These are phyloP conservation scores for Scartelaos histophorus DNA, from an alignment of 2,113 vertebrate species.

Conservation along the genomic window DNA sequence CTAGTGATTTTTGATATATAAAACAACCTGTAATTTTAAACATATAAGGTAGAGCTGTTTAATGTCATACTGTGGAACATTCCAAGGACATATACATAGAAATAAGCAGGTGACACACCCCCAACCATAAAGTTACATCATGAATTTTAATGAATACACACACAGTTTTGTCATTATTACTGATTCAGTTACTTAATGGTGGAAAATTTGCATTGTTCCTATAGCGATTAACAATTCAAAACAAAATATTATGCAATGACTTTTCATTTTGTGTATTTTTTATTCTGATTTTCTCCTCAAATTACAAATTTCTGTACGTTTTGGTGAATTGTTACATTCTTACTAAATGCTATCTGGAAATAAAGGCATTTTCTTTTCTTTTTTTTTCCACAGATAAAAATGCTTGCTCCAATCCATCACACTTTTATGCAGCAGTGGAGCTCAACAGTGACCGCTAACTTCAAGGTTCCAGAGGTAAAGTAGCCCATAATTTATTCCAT, in stretches of 20 bases:
- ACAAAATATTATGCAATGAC: too few species aligned
- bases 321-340: neutral
- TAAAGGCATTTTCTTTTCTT: neutral
- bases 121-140: too few species aligned
- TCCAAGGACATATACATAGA: too few species aligned
- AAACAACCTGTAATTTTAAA: too few species aligned
- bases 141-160: neutral
- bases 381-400: neutral
- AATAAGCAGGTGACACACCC: too few species aligned
- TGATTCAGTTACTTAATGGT: neutral
- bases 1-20: too few species aligned
- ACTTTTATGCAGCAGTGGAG: neutral
- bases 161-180: neutral
- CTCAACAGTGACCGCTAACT: neutral
- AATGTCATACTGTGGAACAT: too few species aligned
- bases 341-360: neutral
- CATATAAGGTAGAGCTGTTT: too few species aligned
- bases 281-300: neutral
- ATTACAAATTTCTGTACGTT: slow-evolving; percentile 1
- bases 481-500: neutral
- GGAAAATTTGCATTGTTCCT: neutral
- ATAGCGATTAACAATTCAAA: too few species aligned
- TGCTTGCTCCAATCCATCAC: neutral
- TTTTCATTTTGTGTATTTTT: neutral
- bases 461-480: neutral